Base-by-base conservation (phyloP, 2,113 vertebrate species). In the Bothrops jararaca region DNA sequence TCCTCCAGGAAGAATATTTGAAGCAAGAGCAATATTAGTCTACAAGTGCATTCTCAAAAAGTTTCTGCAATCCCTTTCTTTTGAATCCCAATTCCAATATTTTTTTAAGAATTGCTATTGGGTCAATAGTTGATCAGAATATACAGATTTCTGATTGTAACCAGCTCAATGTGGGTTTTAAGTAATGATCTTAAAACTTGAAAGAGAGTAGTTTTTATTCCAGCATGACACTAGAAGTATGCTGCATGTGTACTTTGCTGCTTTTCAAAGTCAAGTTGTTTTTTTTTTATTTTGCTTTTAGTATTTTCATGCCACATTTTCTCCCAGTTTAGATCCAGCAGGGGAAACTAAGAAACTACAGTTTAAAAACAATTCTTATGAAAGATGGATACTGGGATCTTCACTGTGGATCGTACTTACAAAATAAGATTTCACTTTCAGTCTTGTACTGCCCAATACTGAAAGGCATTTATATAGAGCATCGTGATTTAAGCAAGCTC, bases 1-100 rank as follows among this genome's bases (percentile, higher is more conserved):
- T 52, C 92, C 94, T 96, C 80, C 86, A 89, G 95, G 94, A 94
- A 91, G 95, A 94, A 80, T 60, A 92, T 95, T 96, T 92, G 94
- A 95, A 95, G 93, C 89, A 95, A 90, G 91, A 96, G 94, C 92
- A 93, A 91, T 93, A 95, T 96, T 96, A 96, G 94, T 92, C 93
- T 4, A 22, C 93, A 95, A 96, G 94, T 94, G 92, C 95, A 95
- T 91, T 95, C 95, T 95, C 93, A 96, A 96, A 96, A 95, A 95
- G 92, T 95, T 96, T 96, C 95, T 93, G 94, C 95, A 80, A 93
- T 56, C 7, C 34, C 34, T 94, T 95, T 95, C 92, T 57, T 97
- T 34, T 57, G 34, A 90, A 89, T 93, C 91, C 91, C 64, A 69
- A 92, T 94, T 95, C 94, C 94, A 93, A 93, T 96, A 91, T 93